phyloP scores from a whole-genome alignment of 2,888 invertebrate genomes.

The Protonemura montana region DNA sequence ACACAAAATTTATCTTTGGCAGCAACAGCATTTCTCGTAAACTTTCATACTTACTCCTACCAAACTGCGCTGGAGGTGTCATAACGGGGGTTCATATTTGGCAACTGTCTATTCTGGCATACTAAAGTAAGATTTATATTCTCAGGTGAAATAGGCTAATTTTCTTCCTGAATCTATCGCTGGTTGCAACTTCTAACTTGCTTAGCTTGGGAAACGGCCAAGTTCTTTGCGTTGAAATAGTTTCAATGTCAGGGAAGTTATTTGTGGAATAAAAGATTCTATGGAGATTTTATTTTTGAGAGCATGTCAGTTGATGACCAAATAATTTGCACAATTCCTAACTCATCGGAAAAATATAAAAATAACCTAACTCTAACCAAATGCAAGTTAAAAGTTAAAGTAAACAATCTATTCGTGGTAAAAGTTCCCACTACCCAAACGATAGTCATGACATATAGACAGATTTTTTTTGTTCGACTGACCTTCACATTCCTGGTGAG shows the following conservation, averaged over 20 bases:
- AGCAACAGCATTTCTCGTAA: too few species aligned
- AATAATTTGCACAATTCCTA: neutral
- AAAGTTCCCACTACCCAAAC: too few species aligned
- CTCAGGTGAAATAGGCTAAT: neutral
- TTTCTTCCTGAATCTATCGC: slow-evolving; percentile 52
- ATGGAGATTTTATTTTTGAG: neutral
- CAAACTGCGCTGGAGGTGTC: too few species aligned
- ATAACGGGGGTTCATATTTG: too few species aligned
- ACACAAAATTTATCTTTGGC: too few species aligned
- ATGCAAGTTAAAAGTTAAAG: too few species aligned
- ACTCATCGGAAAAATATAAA: too few species aligned
- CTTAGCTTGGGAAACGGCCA: slow-evolving; percentile 9
- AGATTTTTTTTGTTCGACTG: slow-evolving; percentile 50
- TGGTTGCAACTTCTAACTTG: neutral
- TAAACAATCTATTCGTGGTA: too few species aligned
- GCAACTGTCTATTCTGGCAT: neutral
- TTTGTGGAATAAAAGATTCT: slow-evolving; percentile 22
- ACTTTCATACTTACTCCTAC: too few species aligned
- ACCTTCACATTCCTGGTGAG: slow-evolving; percentile 77
- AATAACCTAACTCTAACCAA: too few species aligned
- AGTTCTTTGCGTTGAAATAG: neutral
- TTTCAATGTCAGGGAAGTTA: slow-evolving; percentile 22
- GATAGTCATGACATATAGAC: too few species aligned
- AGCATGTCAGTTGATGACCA: neutral
- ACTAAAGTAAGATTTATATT: neutral